phyloP scores from a whole-genome alignment of 2,888 invertebrate species.

The Lydus trimaculatus region DNA sequence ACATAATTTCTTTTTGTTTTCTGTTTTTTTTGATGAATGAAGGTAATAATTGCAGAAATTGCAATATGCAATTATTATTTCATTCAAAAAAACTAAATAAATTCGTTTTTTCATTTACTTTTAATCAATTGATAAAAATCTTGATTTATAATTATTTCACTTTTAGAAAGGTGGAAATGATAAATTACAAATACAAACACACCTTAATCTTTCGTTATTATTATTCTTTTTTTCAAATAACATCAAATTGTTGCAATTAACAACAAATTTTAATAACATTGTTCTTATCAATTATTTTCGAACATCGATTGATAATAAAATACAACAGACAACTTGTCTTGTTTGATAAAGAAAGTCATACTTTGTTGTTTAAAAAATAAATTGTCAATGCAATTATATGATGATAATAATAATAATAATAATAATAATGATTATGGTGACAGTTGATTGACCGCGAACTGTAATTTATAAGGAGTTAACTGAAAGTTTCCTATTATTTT shows the following conservation, averaged over 20 bases:
- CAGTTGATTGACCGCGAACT: conserved; percentile 20
- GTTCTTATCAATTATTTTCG: not conserved
- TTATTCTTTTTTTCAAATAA: too few species aligned
- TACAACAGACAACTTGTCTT: not conserved
- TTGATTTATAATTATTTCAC: not conserved
- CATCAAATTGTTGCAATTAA: not conserved
- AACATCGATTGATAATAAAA: not conserved
- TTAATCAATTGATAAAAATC: not conserved
- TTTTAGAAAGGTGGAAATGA: not conserved
- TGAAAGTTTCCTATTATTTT: not conserved
- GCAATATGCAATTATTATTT: conserved; percentile 14
- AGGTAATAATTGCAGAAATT: conserved; percentile 14
- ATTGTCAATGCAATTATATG: not conserved
- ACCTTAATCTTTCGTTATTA: not conserved
- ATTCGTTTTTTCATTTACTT: not conserved
- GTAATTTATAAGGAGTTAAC: not conserved
- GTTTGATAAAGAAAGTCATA: not conserved
- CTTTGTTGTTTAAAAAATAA: not conserved
- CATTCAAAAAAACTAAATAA: not conserved
- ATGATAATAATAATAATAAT: not conserved
- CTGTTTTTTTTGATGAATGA: not conserved
- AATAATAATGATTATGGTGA: conserved; percentile 14
- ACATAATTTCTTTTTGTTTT: too few species aligned
- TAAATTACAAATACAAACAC: not conserved
- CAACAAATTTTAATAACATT: not conserved